phyloP scores from a whole-genome alignment of 2,113 vertebrate species.

The Hippocampus mohnikei region DNA sequence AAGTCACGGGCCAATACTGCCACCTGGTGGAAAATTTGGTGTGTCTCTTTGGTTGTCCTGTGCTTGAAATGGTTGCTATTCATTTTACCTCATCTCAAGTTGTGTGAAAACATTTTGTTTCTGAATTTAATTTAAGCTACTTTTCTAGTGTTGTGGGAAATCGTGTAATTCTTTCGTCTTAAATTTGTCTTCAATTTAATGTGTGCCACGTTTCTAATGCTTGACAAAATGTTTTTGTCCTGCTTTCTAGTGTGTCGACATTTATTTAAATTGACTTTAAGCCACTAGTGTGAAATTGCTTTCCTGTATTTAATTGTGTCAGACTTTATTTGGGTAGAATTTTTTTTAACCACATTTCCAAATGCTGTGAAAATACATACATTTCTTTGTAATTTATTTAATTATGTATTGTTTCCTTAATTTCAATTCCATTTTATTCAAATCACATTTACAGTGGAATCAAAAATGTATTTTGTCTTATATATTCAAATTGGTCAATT shows the following conservation, averaged over 20 bases:
- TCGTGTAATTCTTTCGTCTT: no score
- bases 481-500: no score
- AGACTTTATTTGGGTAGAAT: not conserved
- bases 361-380: no score
- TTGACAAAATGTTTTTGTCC: not conserved
- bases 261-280: not conserved
- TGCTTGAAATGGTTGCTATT: slow-evolving; percentile 16
- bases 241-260: not conserved
- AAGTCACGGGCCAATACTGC: slow-evolving; percentile 62
- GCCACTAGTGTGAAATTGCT: not conserved
- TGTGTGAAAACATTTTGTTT: not conserved
- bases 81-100: slow-evolving; percentile 31
- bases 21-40: slow-evolving; percentile 61
- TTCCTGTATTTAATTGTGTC: not conserved
- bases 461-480: no score
- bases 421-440: no score
- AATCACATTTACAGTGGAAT: not conserved
- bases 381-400: no score
- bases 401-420: no score
- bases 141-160: not conserved
- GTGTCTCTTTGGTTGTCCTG: slow-evolving; percentile 3
- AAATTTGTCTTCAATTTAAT: no score
- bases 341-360: not conserved
- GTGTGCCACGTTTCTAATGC: not conserved
- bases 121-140: not conserved